Evolutionary conservation across 2,113 vertebrate species (phyloP), one percentile per base, ranked within the genome.

Genomic region (Malurus elegans): DNA sequence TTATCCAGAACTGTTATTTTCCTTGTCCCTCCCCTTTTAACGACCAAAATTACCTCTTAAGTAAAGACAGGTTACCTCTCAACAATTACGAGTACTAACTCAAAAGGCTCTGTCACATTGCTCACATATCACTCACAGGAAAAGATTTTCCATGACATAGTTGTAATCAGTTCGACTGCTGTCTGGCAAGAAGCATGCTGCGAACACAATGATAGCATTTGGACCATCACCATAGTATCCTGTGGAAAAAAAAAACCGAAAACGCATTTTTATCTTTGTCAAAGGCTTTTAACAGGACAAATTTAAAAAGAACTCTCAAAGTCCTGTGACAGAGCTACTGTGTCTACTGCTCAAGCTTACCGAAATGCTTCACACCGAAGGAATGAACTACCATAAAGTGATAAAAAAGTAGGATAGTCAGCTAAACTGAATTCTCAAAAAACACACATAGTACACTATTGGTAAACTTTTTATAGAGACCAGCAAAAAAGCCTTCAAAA

Each of bases 91-190:
- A 91, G 51, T 51, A 76, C 74, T 70, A 94, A 95, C 80, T 90
- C 69, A 73, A 92, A 96, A 88, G 61, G 83, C 73, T 83, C 42
- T 92, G 67, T 57, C 51, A 87, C 42, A 87, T 21, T 88, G 90
- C 60, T 54, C 82, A 94, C 58, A 14, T 74, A 95, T 91, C 95
- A 99, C 99, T 99, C 96, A 99, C 99, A 99, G 97, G 93, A 99
- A 99, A 97, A 99, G 99, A 93, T 99, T 99, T 98, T 99, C 99
- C 99, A 99, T 99, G 84, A 99, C 98, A 97, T 99, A 99, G 90
- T 98, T 98, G 98, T 99, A 99, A 97, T 99, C 99, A 32, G 98
- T 97, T 94, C 98, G 98, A 98, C 98, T 98, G 95, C 99, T 99
- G 97, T 99, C 99, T 36, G 99, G 99, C 95, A 99, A 98, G 97